phyloP scores from a whole-genome alignment of 64 coral and sea anemone genomes.

The Dendronephthya gigantea region DNA sequence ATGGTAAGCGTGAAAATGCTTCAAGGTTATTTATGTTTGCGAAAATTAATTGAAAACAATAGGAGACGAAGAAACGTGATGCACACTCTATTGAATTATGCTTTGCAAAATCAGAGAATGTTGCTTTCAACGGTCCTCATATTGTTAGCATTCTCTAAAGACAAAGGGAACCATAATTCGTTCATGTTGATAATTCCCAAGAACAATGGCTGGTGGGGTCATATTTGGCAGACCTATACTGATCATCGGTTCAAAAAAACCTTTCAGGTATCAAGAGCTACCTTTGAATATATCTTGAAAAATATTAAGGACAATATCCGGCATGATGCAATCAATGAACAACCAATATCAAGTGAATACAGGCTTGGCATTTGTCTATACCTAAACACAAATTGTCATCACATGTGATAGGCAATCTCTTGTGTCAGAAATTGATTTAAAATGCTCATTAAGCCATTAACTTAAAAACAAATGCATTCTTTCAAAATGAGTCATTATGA shows the following conservation, averaged over 20 bases:
- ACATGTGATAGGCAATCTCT: too few relatives aligned
- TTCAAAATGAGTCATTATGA: too few relatives aligned
- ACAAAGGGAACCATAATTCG: background rate
- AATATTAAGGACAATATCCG: background rate
- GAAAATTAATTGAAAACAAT: background rate
- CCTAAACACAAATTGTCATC: too few relatives aligned
- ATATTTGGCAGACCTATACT: background rate
- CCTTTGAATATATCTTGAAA: background rate
- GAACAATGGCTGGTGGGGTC: slow-evolving; percentile 1
- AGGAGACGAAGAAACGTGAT: background rate
- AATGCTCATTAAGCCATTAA: too few relatives aligned
- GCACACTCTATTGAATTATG: background rate
- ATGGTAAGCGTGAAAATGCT: too few relatives aligned
- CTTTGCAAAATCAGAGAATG: background rate
- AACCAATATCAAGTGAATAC: background rate
- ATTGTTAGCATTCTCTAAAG: background rate
- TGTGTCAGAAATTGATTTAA: too few relatives aligned
- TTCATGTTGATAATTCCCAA: background rate
- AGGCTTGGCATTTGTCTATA: slow-evolving; percentile 1
- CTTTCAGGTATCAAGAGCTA: background rate
- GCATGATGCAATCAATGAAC: background rate
- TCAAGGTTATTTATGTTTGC: background rate
- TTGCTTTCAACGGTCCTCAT: background rate
- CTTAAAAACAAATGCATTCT: too few relatives aligned
- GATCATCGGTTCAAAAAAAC: slow-evolving; percentile 5